Percentiles rank a stretch among this genome's conserved stretches.
Evolutionary conservation across 2,113 vertebrate species (phyloP).

Genomic region (Corvus moneduloides): DNA sequence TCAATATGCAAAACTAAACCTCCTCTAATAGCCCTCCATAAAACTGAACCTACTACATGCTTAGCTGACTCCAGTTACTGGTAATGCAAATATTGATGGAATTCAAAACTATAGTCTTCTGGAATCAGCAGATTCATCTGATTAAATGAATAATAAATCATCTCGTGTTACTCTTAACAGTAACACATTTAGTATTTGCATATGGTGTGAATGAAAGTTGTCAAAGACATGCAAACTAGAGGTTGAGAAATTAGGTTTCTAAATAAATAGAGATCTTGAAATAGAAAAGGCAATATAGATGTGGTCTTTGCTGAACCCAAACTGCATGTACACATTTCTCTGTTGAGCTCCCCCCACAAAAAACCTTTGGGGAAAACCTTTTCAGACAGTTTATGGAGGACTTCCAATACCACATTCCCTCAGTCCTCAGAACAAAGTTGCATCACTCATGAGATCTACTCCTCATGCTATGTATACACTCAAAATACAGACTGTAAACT

Average conservation of each 20-base stretch:
- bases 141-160: constrained; percentile 66
- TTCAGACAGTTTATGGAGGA: neutral
- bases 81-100: constrained; percentile 66
- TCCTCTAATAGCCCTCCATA: neutral
- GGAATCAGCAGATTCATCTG: constrained; percentile 65
- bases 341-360: neutral
- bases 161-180: constrained; percentile 59
- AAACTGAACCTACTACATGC: neutral
- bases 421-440: neutral
- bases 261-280: constrained; percentile 68
- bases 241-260: constrained; percentile 48
- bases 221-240: constrained; percentile 77
- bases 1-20: neutral
- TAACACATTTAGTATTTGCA: constrained; percentile 77
- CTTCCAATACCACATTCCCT: neutral
- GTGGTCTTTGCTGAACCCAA: neutral
- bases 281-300: neutral
- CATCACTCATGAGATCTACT: constrained; percentile 15
- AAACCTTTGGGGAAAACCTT: neutral
- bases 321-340: neutral
- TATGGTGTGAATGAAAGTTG: constrained; percentile 76
- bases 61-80: neutral
- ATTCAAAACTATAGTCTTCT: constrained; percentile 54
- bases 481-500: constrained; percentile 42
- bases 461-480: constrained; percentile 23